phyloP scores from a whole-genome alignment of 2,113 vertebrate genomes.

The Poicephalus meyeri region DNA sequence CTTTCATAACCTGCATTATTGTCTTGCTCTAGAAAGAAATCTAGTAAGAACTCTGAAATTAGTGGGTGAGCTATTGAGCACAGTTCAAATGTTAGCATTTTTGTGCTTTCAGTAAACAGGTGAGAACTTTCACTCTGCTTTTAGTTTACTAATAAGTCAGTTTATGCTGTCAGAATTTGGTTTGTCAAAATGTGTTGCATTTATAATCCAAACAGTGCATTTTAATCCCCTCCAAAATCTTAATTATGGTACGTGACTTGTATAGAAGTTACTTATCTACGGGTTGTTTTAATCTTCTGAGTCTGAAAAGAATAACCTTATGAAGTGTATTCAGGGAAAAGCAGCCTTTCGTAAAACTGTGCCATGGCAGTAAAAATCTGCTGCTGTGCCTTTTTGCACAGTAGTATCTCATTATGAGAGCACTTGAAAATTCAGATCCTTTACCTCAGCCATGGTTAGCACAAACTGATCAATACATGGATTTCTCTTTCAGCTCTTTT shows the following conservation, averaged over 20 bases:
- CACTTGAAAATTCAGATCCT: background rate
- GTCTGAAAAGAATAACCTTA: background rate
- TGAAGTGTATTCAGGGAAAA: background rate
- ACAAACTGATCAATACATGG: background rate
- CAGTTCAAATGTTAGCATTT: background rate
- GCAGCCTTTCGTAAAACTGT: background rate
- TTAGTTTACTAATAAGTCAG: background rate
- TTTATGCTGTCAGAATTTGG: background rate
- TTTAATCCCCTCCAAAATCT: background rate
- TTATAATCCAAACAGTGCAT: background rate
- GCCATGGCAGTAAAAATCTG: background rate
- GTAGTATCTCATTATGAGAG: background rate
- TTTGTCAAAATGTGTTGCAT: background rate
- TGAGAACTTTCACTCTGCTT: background rate
- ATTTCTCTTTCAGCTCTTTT: background rate
- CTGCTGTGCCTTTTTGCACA: background rate
- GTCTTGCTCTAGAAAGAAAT: background rate
- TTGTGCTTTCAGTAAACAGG: background rate
- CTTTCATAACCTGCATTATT: background rate
- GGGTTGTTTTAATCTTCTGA: background rate
- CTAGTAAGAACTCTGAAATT: background rate
- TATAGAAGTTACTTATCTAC: background rate
- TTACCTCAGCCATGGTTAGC: background rate
- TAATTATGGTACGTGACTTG: fast-evolving
- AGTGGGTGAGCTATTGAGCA: background rate